These are phyloP conservation scores for Coenobita brevimanus DNA, from an alignment of 1,140 invertebrate genomes.

Conservation along the genomic window DNA sequence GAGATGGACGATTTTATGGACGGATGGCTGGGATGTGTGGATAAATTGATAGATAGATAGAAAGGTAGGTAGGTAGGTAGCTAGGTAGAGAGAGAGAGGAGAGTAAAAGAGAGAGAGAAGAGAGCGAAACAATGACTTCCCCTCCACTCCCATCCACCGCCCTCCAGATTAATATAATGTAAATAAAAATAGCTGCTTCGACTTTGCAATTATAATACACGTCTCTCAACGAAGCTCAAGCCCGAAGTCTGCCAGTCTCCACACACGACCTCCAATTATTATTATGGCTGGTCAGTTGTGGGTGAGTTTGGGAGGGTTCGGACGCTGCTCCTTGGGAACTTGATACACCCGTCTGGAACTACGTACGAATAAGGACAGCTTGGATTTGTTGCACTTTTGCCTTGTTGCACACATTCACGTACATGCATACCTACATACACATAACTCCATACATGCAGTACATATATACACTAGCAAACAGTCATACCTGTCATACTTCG, in stretches of 20 bases:
- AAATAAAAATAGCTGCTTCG: not conserved
- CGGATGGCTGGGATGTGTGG: too few relatives aligned
- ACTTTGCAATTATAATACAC: slow-evolving; percentile 43
- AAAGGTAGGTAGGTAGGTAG: not conserved
- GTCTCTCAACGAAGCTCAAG: slow-evolving; percentile 28
- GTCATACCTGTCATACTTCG: too few relatives aligned
- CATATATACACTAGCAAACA: too few relatives aligned
- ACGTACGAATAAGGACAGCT: slow-evolving; percentile 3
- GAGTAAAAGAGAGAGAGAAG: not conserved
- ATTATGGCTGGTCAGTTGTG: slow-evolving; percentile 34
- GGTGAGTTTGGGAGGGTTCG: slow-evolving; percentile 25
- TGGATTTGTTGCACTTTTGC: too few relatives aligned
- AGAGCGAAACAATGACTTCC: not conserved
- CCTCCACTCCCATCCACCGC: not conserved
- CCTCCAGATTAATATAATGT: not conserved
- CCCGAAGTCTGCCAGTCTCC: slow-evolving; percentile 7
- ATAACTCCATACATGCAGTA: too few relatives aligned
- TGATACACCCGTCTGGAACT: slow-evolving; percentile 23
- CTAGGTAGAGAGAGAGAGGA: not conserved
- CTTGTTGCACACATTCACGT: too few relatives aligned
- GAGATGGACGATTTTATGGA: too few relatives aligned
- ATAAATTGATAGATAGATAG: too few relatives aligned
- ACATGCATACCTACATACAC: too few relatives aligned
- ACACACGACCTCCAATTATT: slow-evolving; percentile 24
- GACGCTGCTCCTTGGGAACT: slow-evolving; percentile 17